These are phyloP conservation scores for Callopanchax toddi DNA, from an alignment of 2,113 vertebrate genomes.

Conservation along the genomic window DNA sequence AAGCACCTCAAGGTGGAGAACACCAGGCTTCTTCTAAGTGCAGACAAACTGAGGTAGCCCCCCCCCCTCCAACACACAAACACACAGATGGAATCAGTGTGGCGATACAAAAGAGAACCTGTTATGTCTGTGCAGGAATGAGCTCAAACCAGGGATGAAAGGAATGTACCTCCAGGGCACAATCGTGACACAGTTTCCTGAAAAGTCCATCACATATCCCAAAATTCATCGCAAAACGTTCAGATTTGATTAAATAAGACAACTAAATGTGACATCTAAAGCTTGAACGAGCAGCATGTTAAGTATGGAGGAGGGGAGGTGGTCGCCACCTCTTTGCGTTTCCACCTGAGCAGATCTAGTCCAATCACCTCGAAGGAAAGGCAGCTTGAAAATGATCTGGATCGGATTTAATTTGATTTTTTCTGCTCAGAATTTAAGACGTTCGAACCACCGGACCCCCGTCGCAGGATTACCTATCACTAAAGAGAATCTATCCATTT, in stretches of 20 bases:
- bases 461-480: too few species aligned
- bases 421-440: constrained; percentile 7
- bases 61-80: constrained; percentile 20
- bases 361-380: neutral
- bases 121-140: neutral
- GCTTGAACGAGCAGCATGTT: constrained; percentile 31
- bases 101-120: constrained; percentile 38
- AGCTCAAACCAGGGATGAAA: constrained; percentile 23
- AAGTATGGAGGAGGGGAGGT: constrained; percentile 8
- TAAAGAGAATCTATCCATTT: neutral
- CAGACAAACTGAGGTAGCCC: constrained; percentile 73
- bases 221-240: too few species aligned
- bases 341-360: constrained; percentile 8
- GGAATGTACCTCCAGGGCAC: constrained; percentile 48
- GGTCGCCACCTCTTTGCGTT: neutral
- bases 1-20: constrained; percentile 70
- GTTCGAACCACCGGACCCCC: too few species aligned
- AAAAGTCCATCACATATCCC: constrained; percentile 2
- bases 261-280: too few species aligned
- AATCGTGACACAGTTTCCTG: constrained; percentile 44
- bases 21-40: constrained; percentile 67
- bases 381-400: too few species aligned
- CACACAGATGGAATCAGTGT: constrained; percentile 44
- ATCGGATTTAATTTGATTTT: neutral
- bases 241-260: too few species aligned